phyloP scores from a whole-genome alignment of 2,888 invertebrate species.

The Erpobdella octoculata region DNA sequence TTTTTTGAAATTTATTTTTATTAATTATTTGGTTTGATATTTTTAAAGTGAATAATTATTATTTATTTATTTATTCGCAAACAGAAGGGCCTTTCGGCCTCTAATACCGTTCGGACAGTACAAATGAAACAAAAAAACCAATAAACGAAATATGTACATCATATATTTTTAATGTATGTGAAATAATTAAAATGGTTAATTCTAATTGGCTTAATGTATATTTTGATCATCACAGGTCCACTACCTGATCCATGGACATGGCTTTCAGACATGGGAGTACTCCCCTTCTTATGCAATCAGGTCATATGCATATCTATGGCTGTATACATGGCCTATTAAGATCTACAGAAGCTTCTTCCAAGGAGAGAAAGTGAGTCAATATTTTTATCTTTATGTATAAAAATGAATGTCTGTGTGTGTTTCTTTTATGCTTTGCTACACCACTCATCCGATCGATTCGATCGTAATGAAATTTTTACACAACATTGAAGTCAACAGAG shows the following conservation, averaged over 20 bases:
- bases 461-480: too few species aligned
- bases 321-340: constrained; percentile 80
- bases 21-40: background rate
- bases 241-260: constrained; percentile 72
- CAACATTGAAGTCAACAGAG: background rate
- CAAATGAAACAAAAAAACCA: too few species aligned
- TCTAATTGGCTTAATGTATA: background rate
- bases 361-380: constrained; percentile 57
- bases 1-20: too few species aligned
- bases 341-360: constrained; percentile 59
- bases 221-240: constrained; percentile 57
- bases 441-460: too few species aligned
- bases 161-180: background rate
- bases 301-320: constrained; percentile 83
- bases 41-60: background rate
- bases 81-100: too few species aligned
- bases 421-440: background rate
- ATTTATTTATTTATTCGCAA: too few species aligned
- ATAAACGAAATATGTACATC: too few species aligned
- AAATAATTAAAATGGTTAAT: background rate
- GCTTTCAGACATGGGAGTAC: constrained; percentile 99
- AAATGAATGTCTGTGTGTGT: background rate
- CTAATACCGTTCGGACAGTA: too few species aligned
- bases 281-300: constrained; percentile 85
- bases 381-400: background rate